These are phyloP conservation scores for Drosophila nigromelanica DNA, from an alignment of 1,140 invertebrate species.

Conservation along the genomic window DNA sequence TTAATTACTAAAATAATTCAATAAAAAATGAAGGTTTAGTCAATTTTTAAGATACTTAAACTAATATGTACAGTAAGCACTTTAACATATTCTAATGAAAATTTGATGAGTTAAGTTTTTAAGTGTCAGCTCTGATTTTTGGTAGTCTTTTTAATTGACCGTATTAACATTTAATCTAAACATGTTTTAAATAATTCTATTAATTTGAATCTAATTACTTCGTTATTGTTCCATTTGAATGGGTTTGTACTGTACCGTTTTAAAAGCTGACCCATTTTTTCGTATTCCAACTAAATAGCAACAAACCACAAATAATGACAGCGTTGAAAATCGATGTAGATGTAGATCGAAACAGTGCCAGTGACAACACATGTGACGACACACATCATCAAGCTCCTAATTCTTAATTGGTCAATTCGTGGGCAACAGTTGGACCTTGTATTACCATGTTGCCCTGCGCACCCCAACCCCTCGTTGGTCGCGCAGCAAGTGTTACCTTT, in stretches of 20 bases:
- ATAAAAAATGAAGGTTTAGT: too few relatives aligned
- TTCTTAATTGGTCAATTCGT: slow-evolving; percentile 79
- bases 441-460: background rate
- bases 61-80: too few relatives aligned
- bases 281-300: slow-evolving; percentile 29
- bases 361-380: slow-evolving; percentile 34
- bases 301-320: slow-evolving; percentile 63
- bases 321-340: slow-evolving; percentile 26
- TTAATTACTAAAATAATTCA: too few relatives aligned
- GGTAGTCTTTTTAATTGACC: too few relatives aligned
- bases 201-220: background rate
- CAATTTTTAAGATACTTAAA: too few relatives aligned
- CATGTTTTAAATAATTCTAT: background rate
- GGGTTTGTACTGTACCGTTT: slow-evolving; percentile 27
- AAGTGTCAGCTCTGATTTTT: too few relatives aligned
- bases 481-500: slow-evolving; percentile 71
- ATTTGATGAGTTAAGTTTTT: too few relatives aligned
- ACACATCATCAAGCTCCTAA: slow-evolving; percentile 56
- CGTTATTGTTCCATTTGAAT: background rate
- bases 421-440: slow-evolving; percentile 54
- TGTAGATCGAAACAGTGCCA: slow-evolving; percentile 13
- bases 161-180: too few relatives aligned
- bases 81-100: too few relatives aligned
- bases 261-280: slow-evolving; percentile 12
- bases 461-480: background rate